phyloP scores from a whole-genome alignment of 2,113 vertebrate species.

The Rhea americana region DNA sequence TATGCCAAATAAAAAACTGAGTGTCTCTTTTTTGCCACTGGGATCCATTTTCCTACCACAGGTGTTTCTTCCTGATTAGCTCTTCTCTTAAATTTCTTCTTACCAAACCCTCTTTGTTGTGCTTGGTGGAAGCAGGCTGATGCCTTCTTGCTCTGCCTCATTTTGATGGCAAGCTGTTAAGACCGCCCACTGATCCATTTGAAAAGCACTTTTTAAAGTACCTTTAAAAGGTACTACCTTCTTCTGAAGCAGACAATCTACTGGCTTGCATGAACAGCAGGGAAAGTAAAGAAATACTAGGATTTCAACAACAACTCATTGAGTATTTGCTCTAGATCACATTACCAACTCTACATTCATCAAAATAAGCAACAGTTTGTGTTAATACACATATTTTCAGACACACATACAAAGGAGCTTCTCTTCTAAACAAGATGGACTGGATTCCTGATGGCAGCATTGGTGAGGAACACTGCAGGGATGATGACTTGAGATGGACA shows the following conservation, averaged over 20 bases:
- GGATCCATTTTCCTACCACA: neutral
- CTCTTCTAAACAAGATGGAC: neutral
- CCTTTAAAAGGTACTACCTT: neutral
- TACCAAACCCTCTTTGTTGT: neutral
- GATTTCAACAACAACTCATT: constrained; percentile 16
- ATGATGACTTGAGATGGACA: neutral
- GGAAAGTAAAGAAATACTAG: neutral
- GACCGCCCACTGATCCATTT: neutral
- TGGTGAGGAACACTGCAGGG: neutral
- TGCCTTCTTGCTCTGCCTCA: neutral
- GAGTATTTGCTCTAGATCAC: constrained; percentile 29
- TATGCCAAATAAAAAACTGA: neutral
- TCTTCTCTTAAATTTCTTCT: neutral
- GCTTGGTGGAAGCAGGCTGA: neutral
- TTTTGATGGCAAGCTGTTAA: neutral
- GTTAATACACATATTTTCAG: constrained; percentile 9
- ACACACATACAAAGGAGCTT: constrained; percentile 36
- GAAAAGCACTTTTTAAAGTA: neutral
- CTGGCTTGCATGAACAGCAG: neutral
- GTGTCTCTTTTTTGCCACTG: neutral
- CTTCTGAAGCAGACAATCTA: neutral
- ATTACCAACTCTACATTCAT: neutral
- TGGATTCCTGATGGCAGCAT: constrained; percentile 3
- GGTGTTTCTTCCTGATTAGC: neutral
- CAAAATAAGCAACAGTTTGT: constrained; percentile 35